Conservation (phyloP, 2,888 invertebrate species). For the Dicycla oo region DNA sequence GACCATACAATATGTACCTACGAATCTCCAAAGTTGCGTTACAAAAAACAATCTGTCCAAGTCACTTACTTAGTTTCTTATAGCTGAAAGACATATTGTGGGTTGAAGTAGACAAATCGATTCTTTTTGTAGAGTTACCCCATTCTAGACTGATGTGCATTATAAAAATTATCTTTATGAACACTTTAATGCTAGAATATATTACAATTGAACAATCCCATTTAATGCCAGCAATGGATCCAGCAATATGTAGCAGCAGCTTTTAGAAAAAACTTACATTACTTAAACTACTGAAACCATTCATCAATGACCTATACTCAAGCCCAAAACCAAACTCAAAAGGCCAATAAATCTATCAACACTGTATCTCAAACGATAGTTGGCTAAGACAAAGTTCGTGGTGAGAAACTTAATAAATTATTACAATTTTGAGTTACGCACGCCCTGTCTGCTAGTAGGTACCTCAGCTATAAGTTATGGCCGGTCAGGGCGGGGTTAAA, state of each 20-base stretch:
- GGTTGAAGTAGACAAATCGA: conserved; percentile 17
- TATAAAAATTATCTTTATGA: background rate
- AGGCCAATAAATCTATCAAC: conserved; percentile 58
- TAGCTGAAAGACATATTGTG: conserved; percentile 1
- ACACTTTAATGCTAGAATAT: background rate
- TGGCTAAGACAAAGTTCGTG: conserved; percentile 51
- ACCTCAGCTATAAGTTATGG: conserved; percentile 66
- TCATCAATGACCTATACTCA: conserved; percentile 13
- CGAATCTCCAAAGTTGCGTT: background rate
- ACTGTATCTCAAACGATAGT: conserved; percentile 49
- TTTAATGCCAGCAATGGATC: background rate
- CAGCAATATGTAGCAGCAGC: no score
- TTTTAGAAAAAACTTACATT: background rate
- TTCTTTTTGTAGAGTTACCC: background rate
- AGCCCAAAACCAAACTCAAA: conserved; percentile 14
- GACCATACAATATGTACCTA: conserved; percentile 4
- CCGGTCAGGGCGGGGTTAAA: conserved; percentile 67
- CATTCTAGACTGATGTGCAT: background rate
- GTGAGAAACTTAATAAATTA: conserved; percentile 65
- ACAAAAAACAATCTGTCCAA: conserved; percentile 9
- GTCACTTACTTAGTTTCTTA: background rate
- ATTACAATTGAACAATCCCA: background rate
- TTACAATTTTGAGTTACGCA: conserved; percentile 67
- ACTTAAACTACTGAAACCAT: background rate
- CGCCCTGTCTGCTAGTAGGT: conserved; percentile 55